phyloP scores from a whole-genome alignment of 2,888 invertebrate species.

The Nymphalis polychloros region DNA sequence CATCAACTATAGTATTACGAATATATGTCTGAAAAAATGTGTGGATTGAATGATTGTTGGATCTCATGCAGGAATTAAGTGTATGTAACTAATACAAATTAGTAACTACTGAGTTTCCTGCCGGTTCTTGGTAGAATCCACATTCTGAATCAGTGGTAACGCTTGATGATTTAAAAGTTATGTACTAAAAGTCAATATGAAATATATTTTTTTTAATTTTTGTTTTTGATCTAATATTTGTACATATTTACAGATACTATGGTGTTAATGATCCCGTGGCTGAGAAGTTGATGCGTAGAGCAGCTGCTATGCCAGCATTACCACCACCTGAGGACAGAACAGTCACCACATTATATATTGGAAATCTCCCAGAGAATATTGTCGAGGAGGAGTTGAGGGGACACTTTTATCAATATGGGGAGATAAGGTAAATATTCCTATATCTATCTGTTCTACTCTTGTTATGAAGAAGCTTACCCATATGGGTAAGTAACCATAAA shows the following conservation, averaged over 20 bases:
- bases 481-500: no score
- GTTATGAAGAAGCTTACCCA: no score
- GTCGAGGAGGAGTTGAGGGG: conserved; percentile 96
- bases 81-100: no score
- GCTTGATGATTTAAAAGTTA: no score
- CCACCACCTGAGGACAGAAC: conserved; percentile 97
- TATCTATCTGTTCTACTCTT: background rate
- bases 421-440: conserved; percentile 85
- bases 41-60: no score
- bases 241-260: conserved; percentile 84
- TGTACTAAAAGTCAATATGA: no score
- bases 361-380: conserved; percentile 93
- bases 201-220: background rate
- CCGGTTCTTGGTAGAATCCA: no score
- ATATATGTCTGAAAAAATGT: no score
- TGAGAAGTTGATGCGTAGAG: conserved; percentile 93
- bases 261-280: conserved; percentile 98
- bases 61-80: no score
- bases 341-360: conserved; percentile 98
- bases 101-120: no score
- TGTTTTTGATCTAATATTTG: background rate
- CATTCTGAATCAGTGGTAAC: no score
- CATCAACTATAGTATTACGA: background rate
- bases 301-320: conserved; percentile 95
- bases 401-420: conserved; percentile 99